Evolutionary conservation across 2,888 invertebrate genomes (phyloP).

Genomic region (Drosophila eohydei): DNA sequence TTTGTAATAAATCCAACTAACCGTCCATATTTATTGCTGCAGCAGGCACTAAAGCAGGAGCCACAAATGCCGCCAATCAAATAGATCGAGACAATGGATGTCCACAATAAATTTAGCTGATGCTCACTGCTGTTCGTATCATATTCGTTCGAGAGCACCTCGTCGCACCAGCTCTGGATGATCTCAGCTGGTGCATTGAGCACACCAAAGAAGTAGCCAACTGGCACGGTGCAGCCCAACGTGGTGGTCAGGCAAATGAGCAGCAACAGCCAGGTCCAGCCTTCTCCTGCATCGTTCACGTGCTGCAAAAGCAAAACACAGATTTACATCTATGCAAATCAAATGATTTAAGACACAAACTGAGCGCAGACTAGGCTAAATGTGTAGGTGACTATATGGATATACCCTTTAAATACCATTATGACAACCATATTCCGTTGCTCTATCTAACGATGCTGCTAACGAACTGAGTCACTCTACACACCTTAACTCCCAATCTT

Average conservation of each 20-base stretch:
- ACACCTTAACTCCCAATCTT: constrained; percentile 13
- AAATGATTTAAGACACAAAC: constrained; percentile 73
- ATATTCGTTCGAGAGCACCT: constrained; percentile 88
- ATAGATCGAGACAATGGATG: constrained; percentile 93
- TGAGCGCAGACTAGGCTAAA: not conserved
- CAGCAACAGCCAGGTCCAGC: constrained; percentile 85
- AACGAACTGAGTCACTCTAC: constrained; percentile 26
- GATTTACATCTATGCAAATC: constrained; percentile 37
- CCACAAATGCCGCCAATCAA: constrained; percentile 95
- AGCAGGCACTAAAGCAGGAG: constrained; percentile 90
- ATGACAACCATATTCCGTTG: constrained; percentile 43
- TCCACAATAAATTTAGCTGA: constrained; percentile 90
- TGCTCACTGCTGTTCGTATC: constrained; percentile 85
- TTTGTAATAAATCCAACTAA: constrained; percentile 22
- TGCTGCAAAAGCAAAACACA: constrained; percentile 43
- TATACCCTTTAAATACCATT: constrained; percentile 52
- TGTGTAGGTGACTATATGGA: not conserved
- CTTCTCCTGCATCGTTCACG: constrained; percentile 35
- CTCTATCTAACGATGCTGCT: constrained; percentile 16
- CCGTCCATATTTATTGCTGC: constrained; percentile 90
- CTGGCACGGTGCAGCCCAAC: constrained; percentile 91
- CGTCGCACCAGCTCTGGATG: constrained; percentile 90
- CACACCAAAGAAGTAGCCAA: constrained; percentile 93
- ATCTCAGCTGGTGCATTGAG: constrained; percentile 91
- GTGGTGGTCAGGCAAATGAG: constrained; percentile 89